phyloP scores from a whole-genome alignment of 2,888 invertebrate genomes.

The Blera fallax region DNA sequence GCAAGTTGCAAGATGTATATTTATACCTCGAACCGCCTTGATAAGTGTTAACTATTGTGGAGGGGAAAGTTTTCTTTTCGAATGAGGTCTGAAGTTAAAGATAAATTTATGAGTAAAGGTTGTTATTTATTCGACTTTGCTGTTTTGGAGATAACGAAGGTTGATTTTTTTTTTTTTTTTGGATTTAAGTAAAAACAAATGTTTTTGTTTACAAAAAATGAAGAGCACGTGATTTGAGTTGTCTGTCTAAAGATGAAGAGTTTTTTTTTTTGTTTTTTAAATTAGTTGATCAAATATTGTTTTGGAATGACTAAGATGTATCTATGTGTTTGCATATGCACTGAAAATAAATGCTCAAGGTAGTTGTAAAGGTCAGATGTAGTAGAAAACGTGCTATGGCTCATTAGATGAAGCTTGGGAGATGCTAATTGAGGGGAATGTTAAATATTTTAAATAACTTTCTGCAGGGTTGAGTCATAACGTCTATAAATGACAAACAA shows the following conservation, averaged over 20 bases:
- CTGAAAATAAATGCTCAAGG: neutral
- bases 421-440: neutral
- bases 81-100: neutral
- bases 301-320: neutral
- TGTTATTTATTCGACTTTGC: slow-evolving; percentile 9
- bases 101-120: neutral
- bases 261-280: neutral
- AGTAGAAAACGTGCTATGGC: neutral
- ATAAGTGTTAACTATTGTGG: neutral
- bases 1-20: neutral
- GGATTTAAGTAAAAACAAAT: slow-evolving; percentile 13
- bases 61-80: neutral
- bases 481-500: neutral
- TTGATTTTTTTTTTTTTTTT: neutral
- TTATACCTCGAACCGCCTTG: neutral
- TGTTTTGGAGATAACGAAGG: slow-evolving; percentile 1
- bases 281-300: neutral
- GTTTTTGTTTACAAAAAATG: slow-evolving; percentile 3
- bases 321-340: neutral
- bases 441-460: neutral
- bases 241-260: neutral
- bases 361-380: neutral
- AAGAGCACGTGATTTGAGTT: neutral
- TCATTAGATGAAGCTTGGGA: neutral
- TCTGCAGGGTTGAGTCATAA: neutral